Evolutionary conservation across 1,140 invertebrate genomes (phyloP).

Genomic region (Drosophila nigromelanica): DNA sequence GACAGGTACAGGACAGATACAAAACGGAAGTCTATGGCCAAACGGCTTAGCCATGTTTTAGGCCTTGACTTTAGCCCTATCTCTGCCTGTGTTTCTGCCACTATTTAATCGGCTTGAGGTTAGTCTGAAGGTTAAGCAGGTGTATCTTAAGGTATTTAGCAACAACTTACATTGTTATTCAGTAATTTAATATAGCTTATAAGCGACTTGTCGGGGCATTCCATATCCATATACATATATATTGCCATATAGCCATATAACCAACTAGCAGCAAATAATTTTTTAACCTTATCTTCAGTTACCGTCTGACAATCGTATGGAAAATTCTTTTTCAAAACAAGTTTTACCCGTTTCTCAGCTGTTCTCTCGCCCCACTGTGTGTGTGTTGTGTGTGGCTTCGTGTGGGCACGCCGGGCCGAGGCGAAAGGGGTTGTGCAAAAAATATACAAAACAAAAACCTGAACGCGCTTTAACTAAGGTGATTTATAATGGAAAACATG

Average conservation of each 20-base stretch:
- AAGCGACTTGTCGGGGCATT: constrained; percentile 30
- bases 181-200: constrained; percentile 41
- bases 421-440: constrained; percentile 17
- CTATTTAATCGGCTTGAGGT: constrained; percentile 1
- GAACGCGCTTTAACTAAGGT: constrained; percentile 44
- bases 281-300: constrained; percentile 56
- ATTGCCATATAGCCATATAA: constrained; percentile 12
- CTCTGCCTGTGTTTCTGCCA: neutral
- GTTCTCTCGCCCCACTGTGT: constrained; percentile 11
- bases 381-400: constrained; percentile 1
- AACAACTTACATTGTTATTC: constrained; percentile 20
- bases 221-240: constrained; percentile 22
- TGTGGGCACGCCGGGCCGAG: neutral
- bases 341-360: constrained; percentile 71
- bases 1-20: neutral
- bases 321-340: constrained; percentile 76
- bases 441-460: constrained; percentile 40
- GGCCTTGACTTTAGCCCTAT: constrained; percentile 4
- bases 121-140: constrained; percentile 38
- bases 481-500: constrained; percentile 40
- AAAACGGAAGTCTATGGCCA: constrained; percentile 63
- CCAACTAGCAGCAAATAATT: constrained; percentile 31
- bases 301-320: constrained; percentile 51
- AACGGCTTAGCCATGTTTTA: constrained; percentile 33
- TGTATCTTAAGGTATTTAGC: constrained; percentile 29